These are phyloP conservation scores for Hydroisotoma schaefferi DNA, from an alignment of 2,888 invertebrate genomes.

Conservation along the genomic window DNA sequence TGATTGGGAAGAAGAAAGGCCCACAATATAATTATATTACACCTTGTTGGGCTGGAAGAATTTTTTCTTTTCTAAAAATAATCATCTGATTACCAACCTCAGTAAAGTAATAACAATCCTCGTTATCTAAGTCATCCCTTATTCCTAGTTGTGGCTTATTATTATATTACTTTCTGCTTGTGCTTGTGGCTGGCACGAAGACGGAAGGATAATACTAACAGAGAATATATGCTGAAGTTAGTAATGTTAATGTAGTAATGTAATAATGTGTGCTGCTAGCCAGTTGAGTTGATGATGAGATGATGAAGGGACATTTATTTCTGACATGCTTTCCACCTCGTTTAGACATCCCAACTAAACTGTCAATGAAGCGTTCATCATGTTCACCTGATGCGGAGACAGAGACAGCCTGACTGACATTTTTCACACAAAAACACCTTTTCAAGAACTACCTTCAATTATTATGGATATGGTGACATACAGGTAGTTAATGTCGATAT, in stretches of 20 bases:
- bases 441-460: background rate
- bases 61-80: constrained; percentile 25
- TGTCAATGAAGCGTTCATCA: constrained; percentile 33
- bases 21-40: constrained; percentile 37
- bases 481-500: too few species aligned
- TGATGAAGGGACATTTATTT: constrained; percentile 29
- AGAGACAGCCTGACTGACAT: constrained; percentile 18
- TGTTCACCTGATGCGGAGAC: constrained; percentile 1
- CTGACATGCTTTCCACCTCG: constrained; percentile 19
- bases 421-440: constrained; percentile 7
- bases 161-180: background rate
- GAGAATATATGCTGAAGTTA: too few species aligned
- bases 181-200: constrained; percentile 4
- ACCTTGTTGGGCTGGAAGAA: constrained; percentile 37
- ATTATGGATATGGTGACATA: background rate
- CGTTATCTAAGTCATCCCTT: background rate
- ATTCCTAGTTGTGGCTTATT: background rate
- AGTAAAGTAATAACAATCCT: constrained; percentile 24
- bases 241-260: too few species aligned
- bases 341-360: constrained; percentile 21
- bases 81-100: constrained; percentile 36
- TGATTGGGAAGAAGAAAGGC: background rate
- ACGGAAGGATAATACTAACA: too few species aligned
- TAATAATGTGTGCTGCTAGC: too few species aligned
- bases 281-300: constrained; percentile 12